Evolutionary conservation across 2,888 invertebrate species (phyloP), one percentile per base, ranked within the genome.

Genomic region (Chesias legatella): DNA sequence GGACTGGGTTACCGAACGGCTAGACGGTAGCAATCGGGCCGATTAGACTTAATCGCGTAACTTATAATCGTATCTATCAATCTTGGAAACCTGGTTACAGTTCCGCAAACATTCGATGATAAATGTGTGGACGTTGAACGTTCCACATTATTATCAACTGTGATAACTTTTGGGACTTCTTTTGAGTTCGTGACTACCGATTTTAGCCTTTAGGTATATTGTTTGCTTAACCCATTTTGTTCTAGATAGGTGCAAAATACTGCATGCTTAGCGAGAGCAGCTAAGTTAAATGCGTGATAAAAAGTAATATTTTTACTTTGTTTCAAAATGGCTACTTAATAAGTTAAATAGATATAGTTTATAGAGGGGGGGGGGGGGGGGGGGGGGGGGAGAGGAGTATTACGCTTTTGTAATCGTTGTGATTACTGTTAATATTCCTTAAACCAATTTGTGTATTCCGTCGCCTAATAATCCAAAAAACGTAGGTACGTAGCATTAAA

Each of bases 61-160:
- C 27, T 32, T 35, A 35, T 34, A 43, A 50, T 48, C 46, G 49
- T 31, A 26, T 34, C 33, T 69, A 67, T 65, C 61, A 61, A 63
- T 64, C 51, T 58, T 36, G 50, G 56, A 48, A 58, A 56, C 49
- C 53, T 38, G 38, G 51, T 56, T 53, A 54, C 48, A 36, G 51
- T 50, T 55, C 44, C 48, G 52, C 52, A 55, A 45, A 33, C 32
- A 34, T 49, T 53, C 21, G 21, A 28, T 23, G 56, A 56, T 39
- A 44, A 11, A 28, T 39, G 33, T 47, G 38, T 53, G 23, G 30
- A 49, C 20, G n/a, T 48, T 29, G 37, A 47, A 26, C 11, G 53
- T 39, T 43, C 54, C 25, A 46, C 38, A 49, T 60, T 50, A 51
- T 47, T 48, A 51, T 51, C 51, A 40, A 36, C 27, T 10, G 10